Base-by-base conservation (phyloP, 2,113 vertebrate genomes). In the Triplophysa siluroides region DNA sequence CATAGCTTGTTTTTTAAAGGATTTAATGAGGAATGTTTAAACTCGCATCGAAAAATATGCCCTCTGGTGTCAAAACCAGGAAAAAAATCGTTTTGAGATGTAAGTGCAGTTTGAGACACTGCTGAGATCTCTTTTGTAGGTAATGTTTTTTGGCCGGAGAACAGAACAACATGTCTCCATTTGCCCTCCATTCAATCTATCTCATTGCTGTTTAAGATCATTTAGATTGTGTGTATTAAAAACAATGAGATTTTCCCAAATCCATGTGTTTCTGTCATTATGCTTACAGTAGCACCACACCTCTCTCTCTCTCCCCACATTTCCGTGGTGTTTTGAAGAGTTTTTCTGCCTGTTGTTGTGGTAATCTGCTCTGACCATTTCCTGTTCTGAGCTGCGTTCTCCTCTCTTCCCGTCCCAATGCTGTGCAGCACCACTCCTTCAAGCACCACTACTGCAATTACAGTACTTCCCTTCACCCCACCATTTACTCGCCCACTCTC, bases 391-490 rank as follows among this genome's bases (percentile, higher is more conserved):
- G 70, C 29, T 13, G 11, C 26, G 43, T 16, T 56, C 56, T 23
- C 33, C 52, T 52, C 67, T 60, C 24, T 50, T 78, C 47, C 58
- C 80, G 60, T 70, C 76, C 78, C 76, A 29, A 45, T 16, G 29
- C 54, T 41, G 33, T 14, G 14, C 47, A 74, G 64, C 54, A 80
- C 82, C 80, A 73, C 73, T 78, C 71, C 76, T 74, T 65, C 45
- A 83, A 81, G n/a, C n/a, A n/a, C n/a, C n/a, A 72, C 70, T 68
- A 64, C 67, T 52, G 16, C 47, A 78, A 81, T 83, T 81, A 75
- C 77, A 50, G 21, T 45, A 66, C 16, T 50, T 73, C 67, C 78
- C 69, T 50, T 77, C 45, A 33, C 60, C 19, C 52, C 54, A 54
- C 43, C 61, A 72, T 23, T 76, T 58, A 70, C 52, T 76, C 73